These are phyloP conservation scores for Paramisgurnus dabryanus DNA, from an alignment of 2,113 vertebrate genomes.

Conservation along the genomic window DNA sequence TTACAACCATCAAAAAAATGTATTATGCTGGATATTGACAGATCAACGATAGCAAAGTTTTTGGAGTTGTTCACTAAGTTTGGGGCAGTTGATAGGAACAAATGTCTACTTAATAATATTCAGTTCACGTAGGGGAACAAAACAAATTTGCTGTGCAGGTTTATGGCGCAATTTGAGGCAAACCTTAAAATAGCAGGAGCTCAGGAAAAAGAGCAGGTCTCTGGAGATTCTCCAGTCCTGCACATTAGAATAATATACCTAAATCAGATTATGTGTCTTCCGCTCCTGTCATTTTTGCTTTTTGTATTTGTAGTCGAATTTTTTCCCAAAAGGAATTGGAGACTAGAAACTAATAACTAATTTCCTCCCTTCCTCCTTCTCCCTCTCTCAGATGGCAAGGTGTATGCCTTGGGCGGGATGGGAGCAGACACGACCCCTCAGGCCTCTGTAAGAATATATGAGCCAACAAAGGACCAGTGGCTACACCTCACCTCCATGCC, in stretches of 20 bases:
- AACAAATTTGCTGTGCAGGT: slow-evolving; percentile 9
- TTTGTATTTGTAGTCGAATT: slow-evolving; percentile 24
- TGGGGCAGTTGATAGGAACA: not conserved
- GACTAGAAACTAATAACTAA: not conserved
- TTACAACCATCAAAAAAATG: not conserved
- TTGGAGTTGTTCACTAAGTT: not conserved
- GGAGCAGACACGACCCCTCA: slow-evolving; percentile 89
- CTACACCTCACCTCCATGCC: slow-evolving; percentile 89
- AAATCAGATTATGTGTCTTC: not conserved
- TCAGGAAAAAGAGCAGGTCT: slow-evolving; percentile 2
- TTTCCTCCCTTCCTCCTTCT: slow-evolving; percentile 51
- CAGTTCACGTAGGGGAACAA: not conserved
- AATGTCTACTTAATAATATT: slow-evolving; percentile 29
- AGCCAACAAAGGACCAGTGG: slow-evolving; percentile 88
- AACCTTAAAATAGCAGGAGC: slow-evolving; percentile 28
- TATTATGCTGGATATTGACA: not conserved
- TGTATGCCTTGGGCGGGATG: slow-evolving; percentile 94
- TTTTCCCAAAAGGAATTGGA: slow-evolving; percentile 18
- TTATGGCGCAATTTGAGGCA: slow-evolving; percentile 25
- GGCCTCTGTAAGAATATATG: slow-evolving; percentile 88
- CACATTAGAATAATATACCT: not conserved
- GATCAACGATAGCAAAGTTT: slow-evolving; percentile 5
- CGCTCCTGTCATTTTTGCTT: slow-evolving; percentile 12
- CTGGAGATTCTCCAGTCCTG: slow-evolving; percentile 14
- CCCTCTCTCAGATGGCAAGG: slow-evolving; percentile 81